Base-by-base conservation (phyloP, 1,140 invertebrate species). In the Aporrectodea caliginosa region DNA sequence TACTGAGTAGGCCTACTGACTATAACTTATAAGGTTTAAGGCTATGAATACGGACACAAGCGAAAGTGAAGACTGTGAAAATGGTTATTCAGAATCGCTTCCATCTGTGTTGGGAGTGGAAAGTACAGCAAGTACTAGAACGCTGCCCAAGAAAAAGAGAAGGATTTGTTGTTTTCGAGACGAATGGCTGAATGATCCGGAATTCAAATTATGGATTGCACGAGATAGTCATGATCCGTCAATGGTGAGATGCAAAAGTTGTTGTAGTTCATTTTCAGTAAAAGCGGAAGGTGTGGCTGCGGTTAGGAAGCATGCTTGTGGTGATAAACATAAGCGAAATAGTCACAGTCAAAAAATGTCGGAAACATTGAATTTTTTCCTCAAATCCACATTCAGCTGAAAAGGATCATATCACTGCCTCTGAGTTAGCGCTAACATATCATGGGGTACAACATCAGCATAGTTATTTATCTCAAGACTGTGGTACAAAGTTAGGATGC, bases 171-270 rank as follows among this genome's bases (percentile, higher is more conserved):
- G 43, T 58, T 58, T 58, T 58, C 22, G 43, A 58, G 43, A 58
- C 43, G 43, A 58, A 58, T 58, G 43, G 43, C 43, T 22, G 6
- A 12, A 58, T 22, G 43, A 58, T 58, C 43, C 6, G 43, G 43
- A 58, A 58, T 58, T 58, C 43, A 58, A 58, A 58, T 58, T 58
- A 58, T 58, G 43, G 43, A 58, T 58, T 58, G 43, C 43, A 58
- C 43, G 6, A 58, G 43, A 58, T 58, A 58, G 43, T 58, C 43
- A 22, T 58, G 22, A 58, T 22, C 43, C 43, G 43, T 58, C 43
- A 58, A 58, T 58, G 43, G 22, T 58, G n/a, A n/a, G n/a, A n/a
- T n/a, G n/a, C n/a, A n/a, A n/a, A n/a, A n/a, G n/a, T n/a, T n/a
- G n/a, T n/a, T n/a, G n/a, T n/a, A n/a, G n/a, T n/a, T n/a, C n/a